Base-by-base conservation (phyloP, 1,140 invertebrate species). In the Cotesia glomerata region DNA sequence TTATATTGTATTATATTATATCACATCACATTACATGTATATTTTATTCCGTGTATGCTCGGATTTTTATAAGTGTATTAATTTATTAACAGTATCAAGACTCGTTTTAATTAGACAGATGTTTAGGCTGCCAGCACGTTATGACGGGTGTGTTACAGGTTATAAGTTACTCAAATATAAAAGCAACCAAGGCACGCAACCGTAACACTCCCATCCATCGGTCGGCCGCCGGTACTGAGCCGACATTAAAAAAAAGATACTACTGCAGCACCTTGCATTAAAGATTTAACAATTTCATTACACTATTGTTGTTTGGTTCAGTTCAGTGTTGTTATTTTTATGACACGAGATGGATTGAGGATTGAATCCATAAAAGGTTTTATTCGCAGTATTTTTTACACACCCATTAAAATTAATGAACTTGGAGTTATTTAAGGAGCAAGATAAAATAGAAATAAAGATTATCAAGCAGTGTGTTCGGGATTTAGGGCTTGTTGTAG, bases 101-200 rank as follows among this genome's bases (percentile, higher is more conserved):
- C 67, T 72, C 54, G 73, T 77, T 75, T 77, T 75, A 77, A 77
- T 77, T 77, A 77, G 75, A 67, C 68, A 70, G 73, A 74, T 76
- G 75, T 75, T 75, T 75, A 76, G 71, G 76, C 71, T 72, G 73
- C 74, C 75, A 56, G 59, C 58, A 69, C 65, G 58, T 66, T 73
- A 73, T 69, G 59, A 59, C 18, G 39, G 35, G 61, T 45, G 45
- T 34, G 16, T 54, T 54, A 67, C 51, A 51, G 16, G 49, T 45
- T 67, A 51, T 67, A 54, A 26, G 26, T 32, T 26, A 7, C 35
- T 32, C 5, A 9, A 7, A 11, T 45, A 45, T 45, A 45, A 16
- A 45, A 65, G 45, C n/a, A 32, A 35, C 14, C 4, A 13, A 5
- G 18, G 34, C 51, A 68, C 18, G 49, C 66, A 45, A 45, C 11